A percentile compares a stretch with the other conserved stretches of the same genome.
Evolutionary conservation across 2,888 invertebrate species (phyloP).

Genomic region (Chrysolina haemoptera): DNA sequence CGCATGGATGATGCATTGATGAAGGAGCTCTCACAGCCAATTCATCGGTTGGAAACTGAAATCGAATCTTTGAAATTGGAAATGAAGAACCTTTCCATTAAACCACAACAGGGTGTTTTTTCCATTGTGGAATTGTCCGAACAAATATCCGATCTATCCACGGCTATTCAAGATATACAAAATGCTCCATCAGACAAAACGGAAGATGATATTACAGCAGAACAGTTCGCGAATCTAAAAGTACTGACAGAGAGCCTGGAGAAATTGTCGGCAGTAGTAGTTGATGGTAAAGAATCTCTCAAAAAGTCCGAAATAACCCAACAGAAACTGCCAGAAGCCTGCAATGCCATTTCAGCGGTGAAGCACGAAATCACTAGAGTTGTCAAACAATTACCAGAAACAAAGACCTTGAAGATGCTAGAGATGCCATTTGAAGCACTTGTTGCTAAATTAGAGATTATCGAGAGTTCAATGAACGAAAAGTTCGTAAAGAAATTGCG

Average conservation of each 20-base stretch:
- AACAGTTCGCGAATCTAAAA: not conserved
- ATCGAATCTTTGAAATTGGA: no score
- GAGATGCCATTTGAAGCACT: slow-evolving; percentile 6
- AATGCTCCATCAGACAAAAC: not conserved
- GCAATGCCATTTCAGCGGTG: slow-evolving; percentile 7
- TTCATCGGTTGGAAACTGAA: no score
- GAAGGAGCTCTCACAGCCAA: no score
- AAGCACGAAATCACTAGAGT: slow-evolving; percentile 26
- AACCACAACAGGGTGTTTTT: not conserved
- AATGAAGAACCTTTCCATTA: no score
- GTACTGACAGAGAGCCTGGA: not conserved
- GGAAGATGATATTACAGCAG: not conserved
- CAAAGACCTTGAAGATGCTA: slow-evolving; percentile 8
- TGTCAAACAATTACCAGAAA: not conserved
- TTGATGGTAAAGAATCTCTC: slow-evolving; percentile 26
- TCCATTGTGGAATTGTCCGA: not conserved
- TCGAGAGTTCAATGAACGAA: not conserved
- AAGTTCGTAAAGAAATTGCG: not conserved
- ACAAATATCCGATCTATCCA: not conserved
- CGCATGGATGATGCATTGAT: no score
- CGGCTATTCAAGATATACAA: not conserved
- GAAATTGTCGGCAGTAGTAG: not conserved
- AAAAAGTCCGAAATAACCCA: slow-evolving; percentile 21
- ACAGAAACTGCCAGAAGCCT: slow-evolving; percentile 2
- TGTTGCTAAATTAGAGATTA: not conserved